Evolutionary conservation across 2,888 invertebrate species (phyloP), one percentile per base, ranked within the genome.

Genomic region (Sceliomorpha sp.): DNA sequence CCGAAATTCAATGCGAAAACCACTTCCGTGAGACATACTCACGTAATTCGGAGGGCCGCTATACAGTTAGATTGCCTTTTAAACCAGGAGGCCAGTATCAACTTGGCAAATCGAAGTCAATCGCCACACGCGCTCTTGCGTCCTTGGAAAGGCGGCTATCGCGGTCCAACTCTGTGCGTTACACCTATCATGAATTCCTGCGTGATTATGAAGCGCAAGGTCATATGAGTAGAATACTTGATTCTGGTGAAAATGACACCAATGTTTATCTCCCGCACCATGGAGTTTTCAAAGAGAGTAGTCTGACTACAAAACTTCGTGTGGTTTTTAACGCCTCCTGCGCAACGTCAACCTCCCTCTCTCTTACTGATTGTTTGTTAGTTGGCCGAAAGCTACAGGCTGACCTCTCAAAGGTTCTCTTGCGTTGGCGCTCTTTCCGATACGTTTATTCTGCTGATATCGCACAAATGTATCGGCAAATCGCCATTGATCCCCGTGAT

Each of bases 391-490:
- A 55, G 29, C 29, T 55, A 1, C 55, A 55, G 13, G 4, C 24
- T 10, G 37, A 37, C 3, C 39, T 51, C 0, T n/a, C 15, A 1
- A 3, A 8, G 1, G 20, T 51, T 0, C 10, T 51, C 6, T 10
- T 26, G 2, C 40, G 15, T 1, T 58, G 58, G 39, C 47, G 47
- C 2, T 0, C 2, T 2, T 27, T 31, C 9, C 14, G 15, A 6
- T 47, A 37, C n/a, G 58, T 58, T 2, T 58, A 10, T 5, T 15
- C 32, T 0, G 39, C 58, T 1, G 58, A 58, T 12, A 58, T 58
- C 8, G 47, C 48, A 3, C 58, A 58, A 12, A 58, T 48, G 42
- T 50, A 59, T 4, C 34, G 50, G 2, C n/a, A n/a, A n/a, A n/a
- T n/a, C n/a, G n/a, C n/a, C n/a, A n/a, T n/a, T n/a, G n/a, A n/a